Conservation (phyloP, 2,888 invertebrate genomes). For the Anagyrus pseudococci region DNA sequence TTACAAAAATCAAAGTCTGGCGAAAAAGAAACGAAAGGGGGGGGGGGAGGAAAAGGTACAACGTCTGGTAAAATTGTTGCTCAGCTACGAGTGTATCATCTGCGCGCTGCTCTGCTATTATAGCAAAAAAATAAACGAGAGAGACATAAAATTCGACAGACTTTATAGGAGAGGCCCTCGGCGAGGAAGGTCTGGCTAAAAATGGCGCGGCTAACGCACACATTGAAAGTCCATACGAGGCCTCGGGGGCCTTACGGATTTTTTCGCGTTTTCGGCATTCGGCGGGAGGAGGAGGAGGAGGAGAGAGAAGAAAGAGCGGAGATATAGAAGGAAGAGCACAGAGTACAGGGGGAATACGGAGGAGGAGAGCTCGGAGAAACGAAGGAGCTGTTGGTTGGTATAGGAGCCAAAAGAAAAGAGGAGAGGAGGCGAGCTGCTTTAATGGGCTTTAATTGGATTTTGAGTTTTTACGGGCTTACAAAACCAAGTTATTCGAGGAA, state of each 20-base stretch:
- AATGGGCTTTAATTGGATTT: conserved; percentile 39
- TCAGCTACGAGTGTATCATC: too few relatives aligned
- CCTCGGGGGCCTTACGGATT: background rate
- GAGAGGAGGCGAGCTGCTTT: conserved; percentile 18
- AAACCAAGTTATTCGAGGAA: conserved; percentile 34
- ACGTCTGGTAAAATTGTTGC: too few relatives aligned
- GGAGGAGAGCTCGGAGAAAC: background rate
- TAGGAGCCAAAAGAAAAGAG: background rate
- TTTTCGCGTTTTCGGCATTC: conserved; percentile 14
- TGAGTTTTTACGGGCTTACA: conserved; percentile 37
- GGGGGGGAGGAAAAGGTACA: too few relatives aligned
- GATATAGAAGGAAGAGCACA: background rate
- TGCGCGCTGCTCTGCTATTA: background rate
- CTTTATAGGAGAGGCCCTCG: background rate
- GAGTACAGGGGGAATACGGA: background rate
- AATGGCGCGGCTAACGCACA: background rate
- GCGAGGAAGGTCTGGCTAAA: background rate
- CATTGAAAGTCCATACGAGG: background rate
- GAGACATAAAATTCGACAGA: background rate
- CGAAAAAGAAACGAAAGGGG: too few relatives aligned
- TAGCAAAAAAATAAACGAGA: background rate
- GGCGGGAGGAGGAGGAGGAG: background rate
- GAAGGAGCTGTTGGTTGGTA: too few relatives aligned
- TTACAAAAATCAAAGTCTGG: too few relatives aligned
- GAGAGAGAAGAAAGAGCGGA: conserved; percentile 3